phyloP scores from a whole-genome alignment of 2,797 vertebrate species.

The Cyclopterus lumpus region DNA sequence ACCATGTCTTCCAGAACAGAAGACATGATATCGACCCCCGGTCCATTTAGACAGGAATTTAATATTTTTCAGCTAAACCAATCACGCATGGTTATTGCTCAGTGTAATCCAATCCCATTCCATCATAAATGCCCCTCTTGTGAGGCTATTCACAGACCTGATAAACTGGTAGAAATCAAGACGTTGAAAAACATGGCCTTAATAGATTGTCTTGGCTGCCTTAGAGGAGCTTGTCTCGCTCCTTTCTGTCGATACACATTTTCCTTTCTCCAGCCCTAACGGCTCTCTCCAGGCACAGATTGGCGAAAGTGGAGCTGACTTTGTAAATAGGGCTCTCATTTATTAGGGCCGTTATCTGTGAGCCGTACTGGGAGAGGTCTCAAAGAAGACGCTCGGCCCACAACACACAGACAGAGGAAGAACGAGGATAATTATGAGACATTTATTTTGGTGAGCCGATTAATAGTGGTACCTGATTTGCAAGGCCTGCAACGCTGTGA shows the following conservation, averaged over 20 bases:
- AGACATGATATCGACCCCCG: conserved; percentile 75
- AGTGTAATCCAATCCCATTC: conserved; percentile 85
- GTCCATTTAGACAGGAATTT: conserved; percentile 84
- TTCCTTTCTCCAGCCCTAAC: conserved; percentile 78
- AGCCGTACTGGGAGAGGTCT: conserved; percentile 79
- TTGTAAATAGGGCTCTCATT: conserved; percentile 84
- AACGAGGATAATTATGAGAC: conserved; percentile 88
- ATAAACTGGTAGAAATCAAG: conserved; percentile 84
- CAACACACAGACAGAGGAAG: conserved; percentile 60
- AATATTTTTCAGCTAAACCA: conserved; percentile 86
- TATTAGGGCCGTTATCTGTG: conserved; percentile 84
- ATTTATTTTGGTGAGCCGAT: conserved; percentile 87
- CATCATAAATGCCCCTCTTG: conserved; percentile 76
- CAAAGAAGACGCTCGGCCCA: conserved; percentile 81
- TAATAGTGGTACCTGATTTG: conserved; percentile 85
- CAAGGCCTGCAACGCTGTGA: conserved; percentile 86
- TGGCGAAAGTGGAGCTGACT: conserved; percentile 84
- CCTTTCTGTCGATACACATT: conserved; percentile 75
- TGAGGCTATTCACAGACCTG: conserved; percentile 75
- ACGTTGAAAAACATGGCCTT: conserved; percentile 79
- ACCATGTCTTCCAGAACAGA: conserved; percentile 61
- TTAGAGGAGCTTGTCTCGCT: conserved; percentile 74
- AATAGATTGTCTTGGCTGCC: conserved; percentile 82
- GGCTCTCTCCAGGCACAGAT: conserved; percentile 75
- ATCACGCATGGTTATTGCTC: conserved; percentile 81